Base-by-base conservation (phyloP, 2,113 vertebrate species). In the Hiodon tergisus region DNA sequence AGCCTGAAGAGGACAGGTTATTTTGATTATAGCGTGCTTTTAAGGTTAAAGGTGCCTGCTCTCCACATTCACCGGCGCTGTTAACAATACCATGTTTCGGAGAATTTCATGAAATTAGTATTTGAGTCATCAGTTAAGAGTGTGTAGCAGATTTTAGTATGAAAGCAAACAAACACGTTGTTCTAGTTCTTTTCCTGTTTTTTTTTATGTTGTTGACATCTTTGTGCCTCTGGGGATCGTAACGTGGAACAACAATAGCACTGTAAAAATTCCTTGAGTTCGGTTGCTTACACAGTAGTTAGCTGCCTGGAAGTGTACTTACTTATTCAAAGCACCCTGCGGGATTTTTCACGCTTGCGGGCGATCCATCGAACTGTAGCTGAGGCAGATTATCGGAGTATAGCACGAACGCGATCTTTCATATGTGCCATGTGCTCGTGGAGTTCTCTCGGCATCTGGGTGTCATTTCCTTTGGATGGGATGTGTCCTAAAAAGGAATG, bases 401-500 rank as follows among this genome's bases (percentile, higher is more conserved):
- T 48, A 67, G 57, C 48, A 50, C 78, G 71, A 70, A 17, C 2
- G 5, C 66, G 67, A 76, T 79, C 54, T 79, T 68, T 74, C 70
- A 81, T 73, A 81, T 84, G 83, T 82, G 85, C 83, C 88, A 85
- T 88, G 84, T 88, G 88, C 86, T 88, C 83, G 79, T 83, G 86
- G 84, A 86, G 88, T 85, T 89, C 87, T 88, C 81, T 89, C 85
- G 80, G 86, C 91, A 92, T 91, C 88, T 91, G 91, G 88, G 84
- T 86, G 85, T 84, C 86, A 91, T 92, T 92, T 90, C 86, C 87
- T 89, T 85, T 85, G 80, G 80, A 78, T 79, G 83, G 76, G 82
- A 85, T 79, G 87, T 77, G 85, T 83, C 87, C 87, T 78, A 16
- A 83, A 85, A 82, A 84, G 89, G 89, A 91, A 84, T 92, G 90